Evolutionary conservation across 2,113 vertebrate genomes (phyloP).

Genomic region (Pelmatolapia mariae): DNA sequence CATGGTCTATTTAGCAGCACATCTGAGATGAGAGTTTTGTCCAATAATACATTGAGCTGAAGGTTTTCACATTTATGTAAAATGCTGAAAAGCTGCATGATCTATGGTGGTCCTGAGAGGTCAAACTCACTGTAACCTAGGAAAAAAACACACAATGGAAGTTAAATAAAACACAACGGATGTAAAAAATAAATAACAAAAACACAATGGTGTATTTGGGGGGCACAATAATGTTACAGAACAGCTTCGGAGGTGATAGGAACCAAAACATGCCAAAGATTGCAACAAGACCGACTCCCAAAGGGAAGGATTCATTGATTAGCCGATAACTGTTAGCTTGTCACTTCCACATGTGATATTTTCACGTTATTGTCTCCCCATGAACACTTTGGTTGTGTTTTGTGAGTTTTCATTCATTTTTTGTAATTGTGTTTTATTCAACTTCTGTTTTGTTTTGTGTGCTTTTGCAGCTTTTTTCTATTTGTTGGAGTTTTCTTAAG

Average conservation of each 20-base stretch:
- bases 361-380: not conserved
- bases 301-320: not conserved
- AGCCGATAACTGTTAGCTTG: not conserved
- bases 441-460: not conserved
- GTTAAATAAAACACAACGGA: not conserved
- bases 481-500: not conserved
- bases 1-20: not conserved
- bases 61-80: not conserved
- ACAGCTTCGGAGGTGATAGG: not conserved
- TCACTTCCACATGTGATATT: not conserved
- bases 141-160: not conserved
- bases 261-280: fast-evolving
- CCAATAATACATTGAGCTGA: not conserved
- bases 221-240: not conserved
- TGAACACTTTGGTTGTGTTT: not conserved
- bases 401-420: fast-evolving
- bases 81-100: not conserved
- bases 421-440: not conserved
- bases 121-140: not conserved
- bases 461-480: not conserved
- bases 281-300: not conserved
- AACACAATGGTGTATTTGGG: fast-evolving
- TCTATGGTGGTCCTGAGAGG: not conserved
- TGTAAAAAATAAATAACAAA: not conserved
- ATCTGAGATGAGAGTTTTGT: not conserved